These are phyloP conservation scores for Apamea anceps DNA, from an alignment of 2,888 invertebrate genomes.

Conservation along the genomic window DNA sequence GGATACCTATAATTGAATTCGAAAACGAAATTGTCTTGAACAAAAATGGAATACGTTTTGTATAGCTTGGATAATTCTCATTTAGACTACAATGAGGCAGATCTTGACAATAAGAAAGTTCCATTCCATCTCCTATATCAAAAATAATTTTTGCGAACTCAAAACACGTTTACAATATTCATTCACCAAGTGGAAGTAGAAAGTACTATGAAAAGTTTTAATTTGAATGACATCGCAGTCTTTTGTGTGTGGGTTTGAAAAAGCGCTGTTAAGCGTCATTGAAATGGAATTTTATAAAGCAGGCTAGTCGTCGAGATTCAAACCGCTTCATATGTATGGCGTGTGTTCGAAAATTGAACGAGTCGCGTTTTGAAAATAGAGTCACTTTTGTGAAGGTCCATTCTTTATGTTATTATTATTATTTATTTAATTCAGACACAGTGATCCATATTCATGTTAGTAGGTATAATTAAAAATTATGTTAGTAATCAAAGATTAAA, in stretches of 20 bases:
- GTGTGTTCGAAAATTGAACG: conserved; percentile 47
- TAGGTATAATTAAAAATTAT: no score
- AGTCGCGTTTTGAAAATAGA: conserved; percentile 48
- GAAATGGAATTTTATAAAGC: conserved; percentile 62
- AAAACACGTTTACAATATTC: conserved; percentile 64
- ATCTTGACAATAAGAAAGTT: conserved; percentile 50
- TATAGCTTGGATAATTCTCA: conserved; percentile 46
- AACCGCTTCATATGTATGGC: conserved; percentile 48
- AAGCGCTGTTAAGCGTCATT: conserved; percentile 47
- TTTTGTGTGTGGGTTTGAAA: conserved; percentile 45
- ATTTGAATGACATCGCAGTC: conserved; percentile 50
- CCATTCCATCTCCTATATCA: conserved; percentile 45
- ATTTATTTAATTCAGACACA: no score
- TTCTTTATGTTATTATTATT: not conserved
- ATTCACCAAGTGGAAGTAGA: conserved; percentile 45
- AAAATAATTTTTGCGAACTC: conserved; percentile 66
- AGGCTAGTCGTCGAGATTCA: conserved; percentile 44
- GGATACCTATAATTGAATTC: conserved; percentile 45
- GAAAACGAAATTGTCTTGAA: conserved; percentile 42
- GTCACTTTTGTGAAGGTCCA: conserved; percentile 23
- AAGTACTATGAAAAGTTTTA: conserved; percentile 42
- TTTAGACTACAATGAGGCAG: conserved; percentile 54
- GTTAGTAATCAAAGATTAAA: no score
- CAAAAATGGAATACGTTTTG: conserved; percentile 29
- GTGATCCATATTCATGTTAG: no score